Conservation (phyloP, 2,113 vertebrate species). For the Tragelaphus scriptus region DNA sequence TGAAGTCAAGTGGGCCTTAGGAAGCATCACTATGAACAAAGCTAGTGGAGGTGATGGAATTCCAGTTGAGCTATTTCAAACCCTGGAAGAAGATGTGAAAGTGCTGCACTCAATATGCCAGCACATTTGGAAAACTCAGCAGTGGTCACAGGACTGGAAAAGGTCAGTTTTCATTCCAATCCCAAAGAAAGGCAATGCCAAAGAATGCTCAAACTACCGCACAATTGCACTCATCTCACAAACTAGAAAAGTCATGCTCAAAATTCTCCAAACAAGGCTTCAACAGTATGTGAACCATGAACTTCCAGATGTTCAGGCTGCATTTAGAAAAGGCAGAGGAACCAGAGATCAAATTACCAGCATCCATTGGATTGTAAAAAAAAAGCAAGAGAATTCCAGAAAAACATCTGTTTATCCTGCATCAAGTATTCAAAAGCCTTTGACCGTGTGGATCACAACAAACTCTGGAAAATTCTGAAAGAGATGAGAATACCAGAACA, state of each 20-base stretch:
- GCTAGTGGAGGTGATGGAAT: neutral
- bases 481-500: neutral
- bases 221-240: neutral
- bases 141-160: neutral
- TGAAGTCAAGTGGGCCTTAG: neutral
- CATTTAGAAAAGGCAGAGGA: too few species aligned
- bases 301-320: too few species aligned
- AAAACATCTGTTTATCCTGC: too few species aligned
- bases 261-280: too few species aligned
- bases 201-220: neutral
- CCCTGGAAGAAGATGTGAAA: neutral
- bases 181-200: neutral
- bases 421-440: neutral
- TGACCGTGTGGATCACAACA: neutral
- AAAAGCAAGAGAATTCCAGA: too few species aligned
- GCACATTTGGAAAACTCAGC: neutral
- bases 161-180: neutral
- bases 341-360: too few species aligned
- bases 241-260: neutral
- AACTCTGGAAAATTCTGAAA: neutral
- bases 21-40: neutral
- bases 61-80: neutral
- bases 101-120: neutral
- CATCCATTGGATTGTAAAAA: too few species aligned
- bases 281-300: too few species aligned